Evolutionary conservation across 2,888 invertebrate species (phyloP), one percentile per base, ranked within the genome.

Genomic region (Morpho helenor): DNA sequence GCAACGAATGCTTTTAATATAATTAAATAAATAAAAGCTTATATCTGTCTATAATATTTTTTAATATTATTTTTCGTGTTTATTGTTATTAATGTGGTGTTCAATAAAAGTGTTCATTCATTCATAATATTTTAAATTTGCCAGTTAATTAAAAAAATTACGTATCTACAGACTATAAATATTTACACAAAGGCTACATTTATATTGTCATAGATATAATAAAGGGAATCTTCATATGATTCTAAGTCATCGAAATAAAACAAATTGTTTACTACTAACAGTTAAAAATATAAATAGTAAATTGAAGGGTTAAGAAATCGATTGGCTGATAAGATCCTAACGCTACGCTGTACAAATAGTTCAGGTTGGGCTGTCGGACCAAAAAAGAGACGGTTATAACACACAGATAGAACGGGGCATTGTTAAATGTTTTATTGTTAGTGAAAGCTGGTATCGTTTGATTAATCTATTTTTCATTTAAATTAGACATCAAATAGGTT

Each of bases 281-380:
- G 73, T 80, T 75, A 68, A 74, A 74, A 76, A 77, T 75, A 76
- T 79, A 79, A 82, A 78, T 83, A 79, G 80, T 80, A 81, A 74
- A 79, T 80, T 78, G 82, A 88, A 88, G 87, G 87, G 87, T 87
- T 85, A 74, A 79, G 79, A 82, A 80, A 82, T 76, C 75, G 85
- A 89, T 87, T 79, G 76, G 23, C 68, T 70, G 88, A 88, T 88
- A 87, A 87, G 82, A 80, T 77, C 71, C 70, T 71, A 70, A 75
- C 77, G 76, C 71, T 76, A 75, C 79, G 62, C 48, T 86, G 83
- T 82, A 85, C 82, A 82, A 85, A 88, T 86, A 82, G 82, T 86
- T 85, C 76, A 81, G 81, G 81, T 82, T 78, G 68, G 73, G 80
- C 76, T 74, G 52, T 42, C 52, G 52, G 57, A 76, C 74, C 76